Base-by-base conservation (phyloP, 30 jellyfish, hydroid and myxozoan species). In the Turritopsis rubra region DNA sequence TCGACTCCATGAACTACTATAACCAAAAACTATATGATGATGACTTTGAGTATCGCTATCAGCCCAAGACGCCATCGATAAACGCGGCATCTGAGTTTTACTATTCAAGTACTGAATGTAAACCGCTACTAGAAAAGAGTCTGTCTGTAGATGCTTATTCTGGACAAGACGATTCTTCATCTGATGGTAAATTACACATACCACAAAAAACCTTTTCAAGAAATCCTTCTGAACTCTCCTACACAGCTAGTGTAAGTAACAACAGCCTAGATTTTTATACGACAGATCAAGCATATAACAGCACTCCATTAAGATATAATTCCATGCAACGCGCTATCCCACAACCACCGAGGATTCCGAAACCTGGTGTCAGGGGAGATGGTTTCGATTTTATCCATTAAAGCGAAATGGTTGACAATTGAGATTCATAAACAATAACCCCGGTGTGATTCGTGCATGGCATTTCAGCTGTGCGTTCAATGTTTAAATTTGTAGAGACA, bases 11-110 rank as follows among this genome's bases (percentile, higher is more conserved):
- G 88, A 82, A 82, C 28, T 66, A 23, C 16, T 82, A 82, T 26
- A 82, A 82, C 85, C 24, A 52, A 27, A 71, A 87, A 18, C 23
- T 82, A 18, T 53, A 66, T 68, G 81, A 82, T 41, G 88, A 82
- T 25, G 60, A 41, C 13, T 41, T 41, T 5, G 60, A 41, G 60
- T 41, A 41, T 41, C 9, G 60, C 60, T 41, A 3, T 41, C 60
- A 41, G 5, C 60, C 60, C 60, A 41, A 41, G 60, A 3, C 60
- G 13, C 60, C 60, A 41, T 41, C 60, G 60, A 13, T 41, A 13
- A 41, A 41, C 60, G 60, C 60, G n/a, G n/a, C n/a, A 5, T 41
- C 60, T 41, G 60, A 41, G 60, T 41, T 41, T 41, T 41, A 41
- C 60, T 41, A 41, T 41, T 41, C 60, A 41, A 41, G 60, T 41